Evolutionary conservation across 2,888 invertebrate species (phyloP).

Genomic region (Phortica magna): DNA sequence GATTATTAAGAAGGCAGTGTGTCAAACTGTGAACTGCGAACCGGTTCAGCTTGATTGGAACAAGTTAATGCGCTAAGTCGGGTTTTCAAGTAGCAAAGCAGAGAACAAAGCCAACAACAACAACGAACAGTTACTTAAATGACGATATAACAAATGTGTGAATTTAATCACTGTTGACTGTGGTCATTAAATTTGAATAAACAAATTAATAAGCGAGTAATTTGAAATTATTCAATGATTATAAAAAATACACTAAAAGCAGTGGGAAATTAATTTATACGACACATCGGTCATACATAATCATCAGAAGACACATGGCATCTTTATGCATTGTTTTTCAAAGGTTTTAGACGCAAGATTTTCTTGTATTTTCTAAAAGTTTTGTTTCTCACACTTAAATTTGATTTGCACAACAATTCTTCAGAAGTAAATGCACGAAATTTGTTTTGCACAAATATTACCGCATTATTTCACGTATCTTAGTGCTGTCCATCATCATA

Average conservation of each 20-base stretch:
- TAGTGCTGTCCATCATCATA: not conserved
- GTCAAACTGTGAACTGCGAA: slow-evolving; percentile 13
- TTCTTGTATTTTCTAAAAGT: too few species aligned
- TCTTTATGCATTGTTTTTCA: too few species aligned
- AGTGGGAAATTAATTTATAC: too few species aligned
- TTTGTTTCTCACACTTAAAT: too few species aligned
- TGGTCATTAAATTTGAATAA: not conserved
- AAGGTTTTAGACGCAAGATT: too few species aligned
- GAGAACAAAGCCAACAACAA: not conserved
- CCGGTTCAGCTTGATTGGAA: slow-evolving; percentile 5
- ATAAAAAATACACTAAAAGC: too few species aligned
- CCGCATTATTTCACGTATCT: not conserved
- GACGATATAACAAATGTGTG: not conserved
- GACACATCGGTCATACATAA: too few species aligned
- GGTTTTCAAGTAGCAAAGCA: not conserved
- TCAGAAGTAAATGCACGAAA: not conserved
- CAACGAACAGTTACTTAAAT: not conserved
- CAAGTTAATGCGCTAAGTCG: not conserved
- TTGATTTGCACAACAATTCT: too few species aligned
- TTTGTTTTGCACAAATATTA: not conserved
- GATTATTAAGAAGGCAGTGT: slow-evolving; percentile 13
- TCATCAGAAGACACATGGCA: too few species aligned
- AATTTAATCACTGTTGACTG: not conserved
- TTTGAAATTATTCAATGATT: not conserved
- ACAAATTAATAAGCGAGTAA: not conserved